These are phyloP conservation scores for Lithobates sylvaticus DNA, from an alignment of 2,797 vertebrate species.

Conservation along the genomic window DNA sequence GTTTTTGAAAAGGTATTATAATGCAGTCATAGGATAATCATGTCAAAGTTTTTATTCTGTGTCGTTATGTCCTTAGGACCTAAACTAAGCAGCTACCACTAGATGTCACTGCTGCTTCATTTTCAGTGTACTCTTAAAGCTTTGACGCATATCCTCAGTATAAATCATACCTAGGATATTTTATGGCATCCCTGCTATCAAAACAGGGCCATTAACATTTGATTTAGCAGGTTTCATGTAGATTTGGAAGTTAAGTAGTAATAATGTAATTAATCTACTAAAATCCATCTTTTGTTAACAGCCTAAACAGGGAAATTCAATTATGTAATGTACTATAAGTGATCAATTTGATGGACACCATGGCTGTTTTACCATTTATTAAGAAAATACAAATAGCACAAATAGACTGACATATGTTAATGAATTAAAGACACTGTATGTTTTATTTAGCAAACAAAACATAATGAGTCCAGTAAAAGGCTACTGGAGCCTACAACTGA, in stretches of 20 bases:
- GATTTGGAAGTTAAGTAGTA: constrained; percentile 7
- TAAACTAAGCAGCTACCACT: not conserved
- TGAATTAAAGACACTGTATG: not conserved
- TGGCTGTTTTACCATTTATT: not conserved
- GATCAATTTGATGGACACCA: not conserved
- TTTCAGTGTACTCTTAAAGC: not conserved
- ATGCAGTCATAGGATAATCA: too few species aligned
- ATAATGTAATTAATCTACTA: constrained; percentile 23
- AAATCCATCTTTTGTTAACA: not conserved
- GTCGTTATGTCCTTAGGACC: not conserved
- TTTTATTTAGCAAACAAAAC: not conserved
- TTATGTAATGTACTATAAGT: not conserved
- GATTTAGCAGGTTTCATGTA: constrained; percentile 22
- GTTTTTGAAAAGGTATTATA: too few species aligned
- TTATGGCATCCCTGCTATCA: constrained; percentile 10
- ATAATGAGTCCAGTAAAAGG: not conserved
- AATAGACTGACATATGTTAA: not conserved
- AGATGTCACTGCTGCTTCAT: constrained; percentile 38
- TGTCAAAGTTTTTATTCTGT: not conserved
- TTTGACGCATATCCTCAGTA: not conserved
- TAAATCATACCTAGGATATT: not conserved
- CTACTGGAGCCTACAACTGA: not conserved
- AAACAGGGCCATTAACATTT: constrained; percentile 38
- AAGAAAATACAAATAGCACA: not conserved
- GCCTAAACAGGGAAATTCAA: not conserved